Evolutionary conservation across 1,140 invertebrate genomes (phyloP).

Genomic region (Leptopilina clavipes): DNA sequence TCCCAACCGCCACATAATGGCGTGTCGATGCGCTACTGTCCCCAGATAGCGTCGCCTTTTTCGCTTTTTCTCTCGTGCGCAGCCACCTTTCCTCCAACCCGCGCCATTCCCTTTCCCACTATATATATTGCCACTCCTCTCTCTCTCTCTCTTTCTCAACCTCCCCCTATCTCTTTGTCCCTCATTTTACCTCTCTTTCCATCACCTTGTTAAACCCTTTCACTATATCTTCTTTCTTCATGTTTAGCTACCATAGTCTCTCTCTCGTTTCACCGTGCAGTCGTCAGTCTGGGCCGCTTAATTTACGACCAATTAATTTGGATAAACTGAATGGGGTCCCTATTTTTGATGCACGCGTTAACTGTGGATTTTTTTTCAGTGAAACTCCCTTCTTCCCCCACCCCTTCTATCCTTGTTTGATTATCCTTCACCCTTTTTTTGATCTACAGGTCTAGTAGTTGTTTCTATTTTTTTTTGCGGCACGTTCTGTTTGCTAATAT

Average conservation of each 20-base stretch:
- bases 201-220: neutral
- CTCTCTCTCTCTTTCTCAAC: slow-evolving; percentile 32
- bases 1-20: slow-evolving; percentile 74
- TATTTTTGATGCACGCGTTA: slow-evolving; percentile 73
- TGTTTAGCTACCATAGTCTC: slow-evolving; percentile 6
- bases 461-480: slow-evolving; percentile 10
- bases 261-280: slow-evolving; percentile 41
- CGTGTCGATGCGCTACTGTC: slow-evolving; percentile 75
- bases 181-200: slow-evolving; percentile 8
- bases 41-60: slow-evolving; percentile 58
- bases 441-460: slow-evolving; percentile 26
- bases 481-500: slow-evolving; percentile 13
- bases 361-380: slow-evolving; percentile 62
- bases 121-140: slow-evolving; percentile 40
- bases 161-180: slow-evolving; percentile 34
- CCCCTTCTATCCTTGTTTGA: slow-evolving; percentile 28
- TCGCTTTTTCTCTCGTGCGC: slow-evolving; percentile 45
- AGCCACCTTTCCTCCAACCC: slow-evolving; percentile 24
- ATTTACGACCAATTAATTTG: slow-evolving; percentile 77
- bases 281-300: slow-evolving; percentile 66
- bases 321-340: slow-evolving; percentile 72
- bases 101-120: slow-evolving; percentile 45
- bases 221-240: slow-evolving; percentile 38
- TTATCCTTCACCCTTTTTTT: slow-evolving; percentile 47
- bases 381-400: slow-evolving; percentile 1